Conservation (phyloP, 1,140 invertebrate species). For the Ephestia elutella region DNA sequence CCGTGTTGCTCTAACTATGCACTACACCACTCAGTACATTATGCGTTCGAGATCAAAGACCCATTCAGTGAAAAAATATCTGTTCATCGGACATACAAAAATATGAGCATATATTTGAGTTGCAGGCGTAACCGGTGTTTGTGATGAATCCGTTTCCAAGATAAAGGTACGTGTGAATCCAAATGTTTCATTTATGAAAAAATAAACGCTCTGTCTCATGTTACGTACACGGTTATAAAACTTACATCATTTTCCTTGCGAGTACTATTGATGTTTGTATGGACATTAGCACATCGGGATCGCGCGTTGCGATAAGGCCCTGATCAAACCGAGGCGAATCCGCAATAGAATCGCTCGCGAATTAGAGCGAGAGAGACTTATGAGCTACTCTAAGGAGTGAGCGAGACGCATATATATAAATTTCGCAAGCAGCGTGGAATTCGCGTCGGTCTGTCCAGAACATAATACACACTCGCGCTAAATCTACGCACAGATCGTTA, state of each 20-base stretch:
- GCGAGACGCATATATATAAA: no score
- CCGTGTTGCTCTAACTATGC: no score
- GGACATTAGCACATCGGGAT: constrained; percentile 25
- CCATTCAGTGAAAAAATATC: neutral
- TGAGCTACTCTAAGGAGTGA: no score
- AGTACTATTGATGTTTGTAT: constrained; percentile 42
- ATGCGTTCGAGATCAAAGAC: constrained; percentile 23
- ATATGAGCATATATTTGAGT: constrained; percentile 17
- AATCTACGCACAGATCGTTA: no score
- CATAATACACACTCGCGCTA: no score
- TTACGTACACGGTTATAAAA: constrained; percentile 43
- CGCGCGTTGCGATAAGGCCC: no score
- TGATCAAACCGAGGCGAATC: no score
- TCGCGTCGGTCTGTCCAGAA: no score
- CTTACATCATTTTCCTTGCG: constrained; percentile 28
- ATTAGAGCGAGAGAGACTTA: no score
- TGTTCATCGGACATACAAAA: constrained; percentile 5
- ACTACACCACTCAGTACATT: constrained; percentile 18
- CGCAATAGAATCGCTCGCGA: no score
- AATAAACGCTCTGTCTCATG: constrained; percentile 53
- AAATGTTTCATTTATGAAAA: constrained; percentile 48
- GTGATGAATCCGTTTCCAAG: neutral
- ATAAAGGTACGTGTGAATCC: constrained; percentile 20
- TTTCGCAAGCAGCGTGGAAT: no score
- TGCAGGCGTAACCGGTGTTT: constrained; percentile 21